A percentile compares a stretch with the other conserved stretches of the same genome.
These are phyloP conservation scores for Teleogryllus occipitalis DNA, from an alignment of 1,140 invertebrate genomes.

Conservation along the genomic window DNA sequence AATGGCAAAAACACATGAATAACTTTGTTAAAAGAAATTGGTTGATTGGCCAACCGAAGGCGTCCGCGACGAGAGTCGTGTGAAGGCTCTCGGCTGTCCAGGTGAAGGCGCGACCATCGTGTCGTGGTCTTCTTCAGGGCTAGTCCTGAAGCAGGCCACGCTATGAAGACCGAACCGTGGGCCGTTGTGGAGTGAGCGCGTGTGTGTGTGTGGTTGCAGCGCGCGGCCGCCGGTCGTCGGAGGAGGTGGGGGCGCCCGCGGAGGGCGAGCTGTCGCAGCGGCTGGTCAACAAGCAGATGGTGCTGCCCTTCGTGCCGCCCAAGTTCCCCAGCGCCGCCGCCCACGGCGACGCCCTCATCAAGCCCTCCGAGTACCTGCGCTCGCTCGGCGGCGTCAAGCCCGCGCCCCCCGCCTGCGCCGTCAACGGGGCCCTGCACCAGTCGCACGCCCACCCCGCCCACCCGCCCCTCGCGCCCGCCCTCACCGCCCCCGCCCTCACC, in stretches of 20 bases:
- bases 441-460: conserved; percentile 40
- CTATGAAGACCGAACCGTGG: too few species aligned
- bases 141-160: too few species aligned
- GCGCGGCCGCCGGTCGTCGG: neutral
- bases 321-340: conserved; percentile 62
- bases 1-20: too few species aligned
- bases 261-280: conserved; percentile 36
- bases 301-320: conserved; percentile 78
- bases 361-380: conserved; percentile 82
- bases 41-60: too few species aligned
- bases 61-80: too few species aligned
- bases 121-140: too few species aligned
- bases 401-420: neutral
- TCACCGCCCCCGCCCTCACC: conserved; percentile 7
- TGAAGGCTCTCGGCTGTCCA: too few species aligned
- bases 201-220: neutral
- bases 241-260: neutral
- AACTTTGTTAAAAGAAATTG: too few species aligned
- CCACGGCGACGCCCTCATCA: conserved; percentile 71
- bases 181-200: too few species aligned
- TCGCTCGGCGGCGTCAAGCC: conserved; percentile 35
- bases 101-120: too few species aligned
- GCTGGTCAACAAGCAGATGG: conserved; percentile 72
- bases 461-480: conserved; percentile 21
- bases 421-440: conserved; percentile 28